These are phyloP conservation scores for Oithona nana DNA, from an alignment of 2,888 invertebrate genomes.

Conservation along the genomic window DNA sequence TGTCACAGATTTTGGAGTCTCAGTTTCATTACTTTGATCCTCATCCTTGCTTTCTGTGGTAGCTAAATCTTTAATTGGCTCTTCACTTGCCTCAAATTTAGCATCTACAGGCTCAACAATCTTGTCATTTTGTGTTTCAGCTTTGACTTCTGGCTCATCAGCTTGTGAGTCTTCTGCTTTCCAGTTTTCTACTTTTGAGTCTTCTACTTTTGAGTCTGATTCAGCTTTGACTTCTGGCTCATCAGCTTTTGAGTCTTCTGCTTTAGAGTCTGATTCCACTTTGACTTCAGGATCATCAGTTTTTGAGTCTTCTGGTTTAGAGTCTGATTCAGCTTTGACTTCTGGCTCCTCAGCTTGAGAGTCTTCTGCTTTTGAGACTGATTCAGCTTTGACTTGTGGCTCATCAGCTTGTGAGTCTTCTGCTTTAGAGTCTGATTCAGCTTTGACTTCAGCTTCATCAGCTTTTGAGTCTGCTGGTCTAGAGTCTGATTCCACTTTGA, in stretches of 20 bases:
- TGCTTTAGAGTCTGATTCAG: too few relatives aligned
- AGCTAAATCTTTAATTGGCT: slow-evolving; percentile 18
- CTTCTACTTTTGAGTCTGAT: not conserved
- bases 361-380: too few relatives aligned
- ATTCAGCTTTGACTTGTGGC: too few relatives aligned
- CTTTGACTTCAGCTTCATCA: too few relatives aligned
- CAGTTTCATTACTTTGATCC: slow-evolving; percentile 16
- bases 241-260: not conserved
- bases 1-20: not conserved
- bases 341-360: not conserved
- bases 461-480: too few relatives aligned
- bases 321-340: not conserved
- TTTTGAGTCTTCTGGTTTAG: slow-evolving; percentile 1
- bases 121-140: not conserved
- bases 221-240: not conserved
- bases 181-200: not conserved
- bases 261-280: not conserved
- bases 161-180: not conserved
- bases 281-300: slow-evolving; percentile 17
- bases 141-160: not conserved
- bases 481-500: too few relatives aligned
- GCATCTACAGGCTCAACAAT: slow-evolving; percentile 15
- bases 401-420: too few relatives aligned
- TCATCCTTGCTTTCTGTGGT: slow-evolving; percentile 18
- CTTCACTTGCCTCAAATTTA: slow-evolving; percentile 18